Evolutionary conservation across 1,140 invertebrate genomes (phyloP).

Genomic region (Sitophilus oryzae): DNA sequence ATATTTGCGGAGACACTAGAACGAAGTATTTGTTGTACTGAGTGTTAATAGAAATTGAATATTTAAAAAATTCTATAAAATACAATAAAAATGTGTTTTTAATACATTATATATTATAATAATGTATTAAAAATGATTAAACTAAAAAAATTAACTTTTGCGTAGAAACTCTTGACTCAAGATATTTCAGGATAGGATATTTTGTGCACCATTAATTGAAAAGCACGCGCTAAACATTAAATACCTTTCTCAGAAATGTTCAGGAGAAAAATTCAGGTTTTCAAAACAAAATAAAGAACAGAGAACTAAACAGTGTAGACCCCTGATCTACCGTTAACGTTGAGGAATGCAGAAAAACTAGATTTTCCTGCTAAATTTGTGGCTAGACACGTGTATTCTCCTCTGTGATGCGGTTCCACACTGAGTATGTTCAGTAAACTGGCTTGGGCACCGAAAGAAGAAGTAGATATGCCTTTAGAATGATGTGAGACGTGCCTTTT

Average conservation of each 20-base stretch:
- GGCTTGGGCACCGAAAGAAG: conserved; percentile 29
- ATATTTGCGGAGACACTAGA: conserved; percentile 54
- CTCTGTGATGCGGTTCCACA: conserved; percentile 52
- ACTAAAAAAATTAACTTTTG: too few relatives aligned
- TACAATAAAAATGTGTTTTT: too few relatives aligned
- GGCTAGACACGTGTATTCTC: conserved; percentile 59
- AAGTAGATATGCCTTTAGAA: conserved; percentile 33
- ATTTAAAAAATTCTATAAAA: too few relatives aligned
- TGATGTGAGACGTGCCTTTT: conserved; percentile 42
- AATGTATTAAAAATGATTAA: too few relatives aligned
- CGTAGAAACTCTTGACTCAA: too few relatives aligned
- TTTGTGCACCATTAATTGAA: too few relatives aligned
- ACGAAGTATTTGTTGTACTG: conserved; percentile 13
- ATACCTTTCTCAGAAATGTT: background rate
- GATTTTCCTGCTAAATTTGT: conserved; percentile 54
- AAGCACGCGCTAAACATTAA: too few relatives aligned
- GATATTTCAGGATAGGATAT: too few relatives aligned
- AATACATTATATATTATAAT: too few relatives aligned
- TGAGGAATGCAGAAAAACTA: conserved; percentile 55
- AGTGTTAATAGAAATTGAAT: conserved; percentile 19
- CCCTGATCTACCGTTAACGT: conserved; percentile 55
- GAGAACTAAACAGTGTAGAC: conserved; percentile 15
- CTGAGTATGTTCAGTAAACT: conserved; percentile 51
- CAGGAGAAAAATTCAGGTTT: conserved; percentile 5
- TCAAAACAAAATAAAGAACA: conserved; percentile 16